Base-by-base conservation (phyloP, 1,140 invertebrate genomes). In the Listronotus oregonensis region DNA sequence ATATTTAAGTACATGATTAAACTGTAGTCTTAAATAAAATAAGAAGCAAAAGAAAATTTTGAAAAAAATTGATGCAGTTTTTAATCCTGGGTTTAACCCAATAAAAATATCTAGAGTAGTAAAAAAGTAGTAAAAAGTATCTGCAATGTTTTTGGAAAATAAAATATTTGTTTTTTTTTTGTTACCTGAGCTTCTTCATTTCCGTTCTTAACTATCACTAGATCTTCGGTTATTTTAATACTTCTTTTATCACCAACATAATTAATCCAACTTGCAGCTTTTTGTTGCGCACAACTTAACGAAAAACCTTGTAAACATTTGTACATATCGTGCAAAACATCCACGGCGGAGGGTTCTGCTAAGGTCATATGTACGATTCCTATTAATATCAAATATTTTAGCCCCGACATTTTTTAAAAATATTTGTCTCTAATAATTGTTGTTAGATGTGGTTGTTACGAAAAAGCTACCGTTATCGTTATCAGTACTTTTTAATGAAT, bases 211-310 rank as follows among this genome's bases (percentile, higher is more conserved):
- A 91, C 82, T 42, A 93, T 82, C 1, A 85, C 82, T 40, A 93
- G 78, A 68, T 91, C 87, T 4, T 90, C 84, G 1, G 90, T 92
- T 43, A 93, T 83, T 15, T 83, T 84, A 59, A 93, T 85, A 69
- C 85, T 85, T 42, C 88, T 85, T 69, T 89, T 83, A 62, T 86
- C 83, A 27, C 83, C 78, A 5, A 87, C 88, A 17, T 84, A 79
- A 62, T 85, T 88, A 44, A 92, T 82, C 83, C 90, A 92, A 49
- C 85, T 80, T 65, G 92, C 75, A 11, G 91, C 84, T 78, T 89
- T 90, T 9, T 90, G 90, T 72, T 90, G 89, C 39, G 89, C 87
- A 78, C 91, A 93, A 56, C 82, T 81, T 57, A 85, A 79, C 40
- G 85, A 86, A 72, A 87, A 85, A 69, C 86, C 82, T 71, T 85